Conservation (phyloP, 2,797 vertebrate species). For the Epinephelus coioides region DNA sequence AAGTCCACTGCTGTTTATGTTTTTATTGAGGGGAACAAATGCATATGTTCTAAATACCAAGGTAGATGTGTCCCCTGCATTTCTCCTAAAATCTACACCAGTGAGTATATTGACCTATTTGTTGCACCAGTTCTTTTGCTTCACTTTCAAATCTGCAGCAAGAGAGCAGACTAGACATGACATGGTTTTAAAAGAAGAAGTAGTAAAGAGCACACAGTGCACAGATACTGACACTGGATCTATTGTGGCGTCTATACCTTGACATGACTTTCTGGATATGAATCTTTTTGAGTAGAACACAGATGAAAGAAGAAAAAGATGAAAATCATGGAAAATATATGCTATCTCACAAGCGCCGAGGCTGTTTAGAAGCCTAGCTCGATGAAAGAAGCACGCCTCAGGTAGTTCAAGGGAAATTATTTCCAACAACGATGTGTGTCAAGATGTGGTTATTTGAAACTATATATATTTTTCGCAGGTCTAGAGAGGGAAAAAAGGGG, state of each 20-base stretch:
- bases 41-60: too few species aligned
- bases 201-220: not conserved
- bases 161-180: slow-evolving; percentile 6
- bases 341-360: not conserved
- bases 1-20: too few species aligned
- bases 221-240: slow-evolving; percentile 7
- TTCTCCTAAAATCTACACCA: too few species aligned
- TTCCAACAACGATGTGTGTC: slow-evolving; percentile 45
- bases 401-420: slow-evolving; percentile 44
- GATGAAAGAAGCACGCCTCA: slow-evolving; percentile 7
- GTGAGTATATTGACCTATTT: slow-evolving; percentile 25
- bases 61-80: too few species aligned
- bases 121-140: slow-evolving; percentile 6
- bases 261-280: slow-evolving; percentile 14
- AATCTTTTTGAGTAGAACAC: not conserved
- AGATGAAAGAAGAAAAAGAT: slow-evolving; percentile 14
- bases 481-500: slow-evolving; percentile 1
- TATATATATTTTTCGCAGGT: slow-evolving; percentile 43
- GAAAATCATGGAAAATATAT: slow-evolving; percentile 15
- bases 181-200: slow-evolving; percentile 10
- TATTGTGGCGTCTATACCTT: slow-evolving; percentile 13
- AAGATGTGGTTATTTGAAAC: slow-evolving; percentile 47
- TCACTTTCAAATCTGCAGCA: slow-evolving; percentile 16
- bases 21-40: too few species aligned
- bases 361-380: slow-evolving; percentile 25